Base-by-base conservation (phyloP, 2,113 vertebrate species). In the Sceloporus tristichus region DNA sequence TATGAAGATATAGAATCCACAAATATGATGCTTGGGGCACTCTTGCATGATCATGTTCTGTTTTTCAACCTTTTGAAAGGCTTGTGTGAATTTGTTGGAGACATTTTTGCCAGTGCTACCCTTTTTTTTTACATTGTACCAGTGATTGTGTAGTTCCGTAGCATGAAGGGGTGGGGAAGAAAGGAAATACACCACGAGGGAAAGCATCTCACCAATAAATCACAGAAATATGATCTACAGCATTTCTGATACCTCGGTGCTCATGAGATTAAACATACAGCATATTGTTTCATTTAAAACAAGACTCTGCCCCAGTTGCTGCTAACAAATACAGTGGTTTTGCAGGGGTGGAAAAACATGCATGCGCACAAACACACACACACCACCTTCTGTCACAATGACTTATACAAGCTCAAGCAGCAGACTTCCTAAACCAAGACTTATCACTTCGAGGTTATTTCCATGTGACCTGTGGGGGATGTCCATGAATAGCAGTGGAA, bases 371-470 rank as follows among this genome's bases (percentile, higher is more conserved):
- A 91, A 93, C 89, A 59, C 76, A 87, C 21, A 42, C 76, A 23
- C 42, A 5, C 75, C 65, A 0, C 0, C 4, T 92, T 94, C 93
- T 95, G 94, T 96, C 95, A 97, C 93, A 96, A 90, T 96, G 96
- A 97, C 93, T 97, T 97, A 95, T 88, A 93, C 91, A 92, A 95
- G 96, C 94, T 96, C 96, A 97, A 97, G 96, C 91, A 94, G 89
- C 92, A 94, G 94, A 97, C 96, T 97, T 97, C 96, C 95, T 96
- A 96, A 96, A 96, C 95, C 86, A 94, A 96, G 96, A 96, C 95
- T 97, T 97, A 96, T 95, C 95, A 95, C 96, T 97, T 96, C 94
- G 90, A 95, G 96, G 97, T 97, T 97, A 97, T 96, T 97, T 97
- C 96, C 97, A 94, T 92, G 95, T 97, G 97, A 97, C 97, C 97